phyloP scores from a whole-genome alignment of 2,888 invertebrate genomes.

The Nomada hirtipes region DNA sequence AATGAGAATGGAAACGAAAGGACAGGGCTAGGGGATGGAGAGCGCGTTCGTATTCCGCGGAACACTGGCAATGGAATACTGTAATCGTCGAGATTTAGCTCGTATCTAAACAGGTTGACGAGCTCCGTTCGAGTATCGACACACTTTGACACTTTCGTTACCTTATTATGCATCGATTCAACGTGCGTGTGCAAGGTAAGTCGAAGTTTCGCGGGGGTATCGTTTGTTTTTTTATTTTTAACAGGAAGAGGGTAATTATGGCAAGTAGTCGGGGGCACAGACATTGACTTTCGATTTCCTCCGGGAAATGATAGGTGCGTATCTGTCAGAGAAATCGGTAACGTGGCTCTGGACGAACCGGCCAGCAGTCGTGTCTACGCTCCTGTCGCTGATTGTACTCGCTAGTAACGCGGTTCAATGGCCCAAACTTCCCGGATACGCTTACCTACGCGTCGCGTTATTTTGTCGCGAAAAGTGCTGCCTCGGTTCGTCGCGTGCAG shows the following conservation, averaged over 20 bases:
- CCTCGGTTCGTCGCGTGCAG: constrained; percentile 14
- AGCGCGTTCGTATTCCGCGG: neutral
- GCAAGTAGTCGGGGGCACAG: neutral
- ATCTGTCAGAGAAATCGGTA: constrained; percentile 67
- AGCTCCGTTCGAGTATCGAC: too few species aligned
- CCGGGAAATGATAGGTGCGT: constrained; percentile 48
- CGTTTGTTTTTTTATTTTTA: too few species aligned
- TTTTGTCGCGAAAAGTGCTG: constrained; percentile 69
- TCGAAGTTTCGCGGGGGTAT: too few species aligned
- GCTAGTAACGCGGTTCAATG: constrained; percentile 80
- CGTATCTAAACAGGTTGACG: too few species aligned
- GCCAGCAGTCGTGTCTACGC: constrained; percentile 36
- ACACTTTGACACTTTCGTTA: too few species aligned
- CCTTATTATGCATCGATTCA: too few species aligned
- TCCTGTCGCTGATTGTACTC: constrained; percentile 70
- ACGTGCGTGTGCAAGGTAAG: too few species aligned
- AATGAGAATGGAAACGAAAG: constrained; percentile 59
- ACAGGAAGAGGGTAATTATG: constrained; percentile 29
- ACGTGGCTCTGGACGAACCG: constrained; percentile 27
- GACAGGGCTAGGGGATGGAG: too few species aligned
- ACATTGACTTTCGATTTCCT: constrained; percentile 55
- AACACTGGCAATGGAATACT: too few species aligned
- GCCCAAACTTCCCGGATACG: constrained; percentile 84
- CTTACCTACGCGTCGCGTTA: constrained; percentile 72
- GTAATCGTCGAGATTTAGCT: too few species aligned